phyloP scores from a whole-genome alignment of 1,140 invertebrate species.

The Drosophila albomicans region DNA sequence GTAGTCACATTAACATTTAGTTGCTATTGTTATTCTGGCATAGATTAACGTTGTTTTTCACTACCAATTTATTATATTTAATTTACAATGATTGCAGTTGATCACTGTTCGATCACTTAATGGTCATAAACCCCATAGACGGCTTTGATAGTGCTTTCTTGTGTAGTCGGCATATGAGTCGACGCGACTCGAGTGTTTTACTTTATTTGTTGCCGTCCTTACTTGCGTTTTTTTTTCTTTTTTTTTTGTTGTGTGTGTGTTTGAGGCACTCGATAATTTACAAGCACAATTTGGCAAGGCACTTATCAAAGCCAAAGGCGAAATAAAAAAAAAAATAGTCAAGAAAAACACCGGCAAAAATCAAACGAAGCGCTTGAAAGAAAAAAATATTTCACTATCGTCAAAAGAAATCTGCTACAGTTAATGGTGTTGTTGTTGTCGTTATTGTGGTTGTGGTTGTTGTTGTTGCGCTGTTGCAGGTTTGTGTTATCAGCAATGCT shows the following conservation, averaged over 20 bases:
- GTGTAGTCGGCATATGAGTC: conserved; percentile 21
- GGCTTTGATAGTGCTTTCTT: conserved; percentile 21
- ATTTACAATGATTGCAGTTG: conserved; percentile 9
- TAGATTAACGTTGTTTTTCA: too few relatives aligned
- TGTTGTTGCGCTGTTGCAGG: background rate
- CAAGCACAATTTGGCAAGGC: conserved; percentile 75
- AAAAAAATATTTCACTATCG: conserved; percentile 62
- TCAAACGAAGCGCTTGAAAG: conserved; percentile 61
- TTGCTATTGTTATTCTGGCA: too few relatives aligned
- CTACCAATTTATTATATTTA: background rate
- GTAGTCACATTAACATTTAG: too few relatives aligned
- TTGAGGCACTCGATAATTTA: conserved; percentile 66
- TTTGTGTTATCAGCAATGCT: conserved; percentile 67
- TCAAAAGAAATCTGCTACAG: conserved; percentile 71
- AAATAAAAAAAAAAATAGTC: conserved; percentile 2
- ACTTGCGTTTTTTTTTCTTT: conserved; percentile 26
- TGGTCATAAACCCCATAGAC: conserved; percentile 17
- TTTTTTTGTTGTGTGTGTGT: conserved; percentile 20
- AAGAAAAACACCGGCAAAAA: conserved; percentile 65
- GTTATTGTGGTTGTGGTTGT: background rate
- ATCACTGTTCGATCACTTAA: conserved; percentile 36
- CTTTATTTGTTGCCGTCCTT: conserved; percentile 33
- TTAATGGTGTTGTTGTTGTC: conserved; percentile 46
- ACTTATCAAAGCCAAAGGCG: conserved; percentile 55
- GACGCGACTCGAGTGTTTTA: conserved; percentile 48